A percentile compares a stretch with the other conserved stretches of the same genome.
phyloP scores from a whole-genome alignment of 2,888 invertebrate species.

The Lissonota sp. region DNA sequence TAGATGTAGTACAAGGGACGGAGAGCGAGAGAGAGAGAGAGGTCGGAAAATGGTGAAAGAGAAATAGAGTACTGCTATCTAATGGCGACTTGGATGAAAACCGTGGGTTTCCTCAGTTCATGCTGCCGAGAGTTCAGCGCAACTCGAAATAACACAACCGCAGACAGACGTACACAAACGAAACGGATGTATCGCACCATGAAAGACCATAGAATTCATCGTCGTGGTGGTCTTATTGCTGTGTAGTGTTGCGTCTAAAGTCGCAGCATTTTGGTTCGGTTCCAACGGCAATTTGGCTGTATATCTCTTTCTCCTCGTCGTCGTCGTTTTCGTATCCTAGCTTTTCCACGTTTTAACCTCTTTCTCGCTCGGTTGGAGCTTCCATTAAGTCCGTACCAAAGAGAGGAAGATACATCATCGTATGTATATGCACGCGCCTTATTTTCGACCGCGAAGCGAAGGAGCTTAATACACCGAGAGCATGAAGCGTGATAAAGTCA shows the following conservation, averaged over 20 bases:
- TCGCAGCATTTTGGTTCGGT: slow-evolving; percentile 62
- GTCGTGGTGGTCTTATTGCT: slow-evolving; percentile 24
- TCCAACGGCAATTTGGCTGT: slow-evolving; percentile 59
- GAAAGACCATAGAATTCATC: slow-evolving; percentile 40
- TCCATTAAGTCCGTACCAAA: slow-evolving; percentile 30
- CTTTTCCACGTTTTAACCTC: slow-evolving; percentile 43
- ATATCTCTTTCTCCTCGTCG: slow-evolving; percentile 13
- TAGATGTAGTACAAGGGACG: slow-evolving; percentile 44
- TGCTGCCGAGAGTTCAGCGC: slow-evolving; percentile 11
- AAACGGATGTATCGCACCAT: slow-evolving; percentile 34
- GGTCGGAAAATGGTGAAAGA: background rate
- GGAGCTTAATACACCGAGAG: slow-evolving; percentile 2
- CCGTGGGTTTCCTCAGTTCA: slow-evolving; percentile 36
- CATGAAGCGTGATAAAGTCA: background rate
- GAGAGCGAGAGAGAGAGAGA: background rate
- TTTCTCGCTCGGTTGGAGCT: slow-evolving; percentile 35
- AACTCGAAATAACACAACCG: slow-evolving; percentile 31
- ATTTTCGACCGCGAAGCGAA: slow-evolving; percentile 6
- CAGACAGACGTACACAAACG: slow-evolving; percentile 14
- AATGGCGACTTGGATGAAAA: slow-evolving; percentile 21
- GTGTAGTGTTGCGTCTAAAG: slow-evolving; percentile 12
- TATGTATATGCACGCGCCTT: background rate
- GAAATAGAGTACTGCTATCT: slow-evolving; percentile 7
- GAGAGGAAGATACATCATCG: slow-evolving; percentile 26
- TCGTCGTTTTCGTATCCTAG: slow-evolving; percentile 40